Conservation (phyloP, 2,888 invertebrate species). For the Nephrocerus scutellatus region DNA sequence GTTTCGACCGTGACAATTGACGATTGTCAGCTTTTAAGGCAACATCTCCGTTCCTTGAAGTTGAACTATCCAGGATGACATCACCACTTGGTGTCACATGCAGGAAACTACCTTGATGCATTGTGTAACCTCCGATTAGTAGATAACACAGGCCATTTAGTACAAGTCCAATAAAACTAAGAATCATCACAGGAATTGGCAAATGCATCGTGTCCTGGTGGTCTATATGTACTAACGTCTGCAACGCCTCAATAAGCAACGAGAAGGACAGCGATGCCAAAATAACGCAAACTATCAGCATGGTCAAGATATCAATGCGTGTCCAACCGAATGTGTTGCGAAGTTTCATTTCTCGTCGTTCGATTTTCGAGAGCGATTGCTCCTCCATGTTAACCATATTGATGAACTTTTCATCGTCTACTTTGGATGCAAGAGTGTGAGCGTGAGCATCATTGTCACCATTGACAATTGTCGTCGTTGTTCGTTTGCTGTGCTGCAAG, state of each 20-base stretch:
- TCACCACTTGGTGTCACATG: constrained; percentile 58
- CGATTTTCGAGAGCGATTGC: constrained; percentile 26
- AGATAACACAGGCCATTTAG: constrained; percentile 72
- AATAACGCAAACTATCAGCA: constrained; percentile 73
- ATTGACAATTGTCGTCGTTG: constrained; percentile 8
- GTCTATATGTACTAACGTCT: constrained; percentile 68
- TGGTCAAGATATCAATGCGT: constrained; percentile 77
- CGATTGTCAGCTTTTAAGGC: constrained; percentile 44
- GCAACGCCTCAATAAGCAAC: constrained; percentile 71
- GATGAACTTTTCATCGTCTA: constrained; percentile 25
- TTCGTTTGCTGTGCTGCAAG: constrained; percentile 44
- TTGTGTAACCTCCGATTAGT: constrained; percentile 71
- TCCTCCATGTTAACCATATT: constrained; percentile 26
- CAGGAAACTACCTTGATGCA: constrained; percentile 64
- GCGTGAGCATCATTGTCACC: constrained; percentile 9
- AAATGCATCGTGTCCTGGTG: constrained; percentile 68
- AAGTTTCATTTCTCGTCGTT: constrained; percentile 56
- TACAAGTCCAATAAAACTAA: constrained; percentile 64
- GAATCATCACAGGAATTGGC: constrained; percentile 64
- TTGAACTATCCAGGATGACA: constrained; percentile 54
- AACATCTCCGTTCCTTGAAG: constrained; percentile 31
- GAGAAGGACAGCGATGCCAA: constrained; percentile 78
- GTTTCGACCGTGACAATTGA: constrained; percentile 47
- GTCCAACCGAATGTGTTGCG: constrained; percentile 92
- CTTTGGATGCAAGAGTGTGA: no score